Base-by-base conservation (phyloP, 1,140 invertebrate genomes). In the Hermatobates lingyangjiaoensis region DNA sequence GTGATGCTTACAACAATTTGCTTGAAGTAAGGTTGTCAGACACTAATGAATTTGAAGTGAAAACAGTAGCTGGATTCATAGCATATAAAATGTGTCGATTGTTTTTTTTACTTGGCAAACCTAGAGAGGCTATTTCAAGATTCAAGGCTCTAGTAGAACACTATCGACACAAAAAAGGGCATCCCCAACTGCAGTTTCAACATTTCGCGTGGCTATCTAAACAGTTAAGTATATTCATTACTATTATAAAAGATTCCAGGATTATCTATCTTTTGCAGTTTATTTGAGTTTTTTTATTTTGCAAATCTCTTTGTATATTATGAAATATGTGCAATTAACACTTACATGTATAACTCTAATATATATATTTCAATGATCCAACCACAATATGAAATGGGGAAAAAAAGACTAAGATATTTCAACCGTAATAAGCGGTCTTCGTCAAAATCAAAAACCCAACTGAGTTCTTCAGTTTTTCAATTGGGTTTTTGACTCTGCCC, bases 171-270 rank as follows among this genome's bases (percentile, higher is more conserved):
- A 74, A 79, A 62, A 74, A 78, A 54, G 84, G 88, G 20, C 76
- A 79, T 52, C 75, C 76, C 51, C 87, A 95, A 54, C 68, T 97
- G 26, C 71, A 82, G 2, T 93, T 97, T 73, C 93, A 98, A 65
- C 91, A 97, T 67, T 79, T 87, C 71, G 88, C 88, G 3, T 98
- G 93, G 92, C 77, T 98, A 64, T 83, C 89, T n/a, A 85, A 84
- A 71, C 93, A 97, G 75, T 95, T 71, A 4, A 45, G 38, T 51
- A n/a, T n/a, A n/a, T n/a, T n/a, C n/a, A n/a, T n/a, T n/a, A n/a
- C n/a, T n/a, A n/a, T n/a, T n/a, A n/a, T n/a, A n/a, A n/a, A n/a
- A 10, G 44, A 45, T 10, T 12, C 20, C 12, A 45, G 20, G 20
- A 10, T 38, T 12, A 38, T 38, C n/a, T 38, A 38, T n/a, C 34